Conservation (phyloP, 2,113 vertebrate genomes). For the Gnathonemus echidnorhynchus region DNA sequence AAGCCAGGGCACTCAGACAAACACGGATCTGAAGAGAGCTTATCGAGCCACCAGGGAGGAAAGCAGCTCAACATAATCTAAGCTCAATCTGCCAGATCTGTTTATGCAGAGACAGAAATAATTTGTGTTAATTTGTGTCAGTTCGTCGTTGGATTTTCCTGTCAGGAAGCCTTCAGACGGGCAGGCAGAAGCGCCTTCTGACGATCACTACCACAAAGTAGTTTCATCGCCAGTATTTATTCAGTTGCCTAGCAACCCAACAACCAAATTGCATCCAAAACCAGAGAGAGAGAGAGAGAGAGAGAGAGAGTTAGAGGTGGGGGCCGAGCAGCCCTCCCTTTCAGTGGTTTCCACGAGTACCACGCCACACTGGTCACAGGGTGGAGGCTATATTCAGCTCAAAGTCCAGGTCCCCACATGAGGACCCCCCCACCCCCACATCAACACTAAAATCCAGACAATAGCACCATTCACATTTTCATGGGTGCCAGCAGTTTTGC, state of each 20-base stretch:
- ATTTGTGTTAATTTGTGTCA: background rate
- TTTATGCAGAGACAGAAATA: slow-evolving; percentile 5
- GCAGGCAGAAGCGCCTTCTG: slow-evolving; percentile 11
- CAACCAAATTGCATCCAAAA: slow-evolving; percentile 26
- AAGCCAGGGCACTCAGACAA: background rate
- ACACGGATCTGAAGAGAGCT: background rate
- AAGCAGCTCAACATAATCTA: background rate
- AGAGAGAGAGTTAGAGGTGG: background rate
- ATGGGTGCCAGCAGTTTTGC: background rate
- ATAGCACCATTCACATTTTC: background rate
- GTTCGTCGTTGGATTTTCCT: background rate
- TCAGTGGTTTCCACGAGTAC: slow-evolving; percentile 3
- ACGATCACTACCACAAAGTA: slow-evolving; percentile 8
- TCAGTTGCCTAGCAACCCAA: slow-evolving; percentile 39
- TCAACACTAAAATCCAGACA: background rate
- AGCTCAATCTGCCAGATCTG: background rate
- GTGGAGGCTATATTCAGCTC: background rate
- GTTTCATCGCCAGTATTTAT: slow-evolving; percentile 33
- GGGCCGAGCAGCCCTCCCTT: background rate
- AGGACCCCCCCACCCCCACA: background rate
- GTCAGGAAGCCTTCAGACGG: slow-evolving; percentile 13
- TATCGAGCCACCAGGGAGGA: background rate
- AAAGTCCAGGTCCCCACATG: background rate
- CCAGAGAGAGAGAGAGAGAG: slow-evolving; percentile 4
- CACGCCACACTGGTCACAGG: background rate